These are phyloP conservation scores for Arctocebus calabarensis DNA, from an alignment of 2,797 vertebrate species.

Conservation along the genomic window DNA sequence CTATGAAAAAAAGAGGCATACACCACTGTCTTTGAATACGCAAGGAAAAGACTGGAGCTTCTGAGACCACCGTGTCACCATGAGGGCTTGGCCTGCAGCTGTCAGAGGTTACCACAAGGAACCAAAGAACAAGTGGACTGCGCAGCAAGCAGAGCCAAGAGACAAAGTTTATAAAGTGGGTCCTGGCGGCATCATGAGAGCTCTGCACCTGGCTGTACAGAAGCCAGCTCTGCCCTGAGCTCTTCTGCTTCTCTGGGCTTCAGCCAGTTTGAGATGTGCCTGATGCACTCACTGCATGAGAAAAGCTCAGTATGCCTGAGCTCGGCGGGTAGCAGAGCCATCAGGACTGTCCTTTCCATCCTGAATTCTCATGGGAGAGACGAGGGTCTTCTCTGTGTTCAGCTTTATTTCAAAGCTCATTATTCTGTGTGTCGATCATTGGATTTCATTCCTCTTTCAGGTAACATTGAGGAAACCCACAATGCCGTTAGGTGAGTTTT, in stretches of 20 bases:
- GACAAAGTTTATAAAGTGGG: background rate
- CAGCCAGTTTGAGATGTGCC: background rate
- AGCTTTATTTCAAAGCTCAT: background rate
- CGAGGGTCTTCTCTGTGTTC: background rate
- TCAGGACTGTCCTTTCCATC: background rate
- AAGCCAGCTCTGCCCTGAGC: background rate
- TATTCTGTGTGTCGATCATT: background rate
- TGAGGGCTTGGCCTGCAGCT: too few relatives aligned
- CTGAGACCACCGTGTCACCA: background rate
- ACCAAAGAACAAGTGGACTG: background rate
- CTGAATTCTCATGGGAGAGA: background rate
- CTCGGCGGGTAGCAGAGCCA: background rate
- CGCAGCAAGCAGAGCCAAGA: background rate
- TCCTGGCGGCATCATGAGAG: background rate
- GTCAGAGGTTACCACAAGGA: background rate
- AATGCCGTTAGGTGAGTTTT: background rate
- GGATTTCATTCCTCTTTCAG: background rate
- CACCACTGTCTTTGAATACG: background rate
- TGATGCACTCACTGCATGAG: background rate
- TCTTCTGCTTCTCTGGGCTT: background rate
- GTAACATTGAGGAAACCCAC: background rate
- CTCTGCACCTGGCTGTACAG: too few relatives aligned
- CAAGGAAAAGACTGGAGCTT: background rate
- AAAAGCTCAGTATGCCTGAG: background rate
- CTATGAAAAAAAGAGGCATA: background rate